A percentile compares a stretch with the other conserved stretches of the same genome.
Evolutionary conservation across 2,888 invertebrate genomes (phyloP).

Genomic region (Chalcis sispes): DNA sequence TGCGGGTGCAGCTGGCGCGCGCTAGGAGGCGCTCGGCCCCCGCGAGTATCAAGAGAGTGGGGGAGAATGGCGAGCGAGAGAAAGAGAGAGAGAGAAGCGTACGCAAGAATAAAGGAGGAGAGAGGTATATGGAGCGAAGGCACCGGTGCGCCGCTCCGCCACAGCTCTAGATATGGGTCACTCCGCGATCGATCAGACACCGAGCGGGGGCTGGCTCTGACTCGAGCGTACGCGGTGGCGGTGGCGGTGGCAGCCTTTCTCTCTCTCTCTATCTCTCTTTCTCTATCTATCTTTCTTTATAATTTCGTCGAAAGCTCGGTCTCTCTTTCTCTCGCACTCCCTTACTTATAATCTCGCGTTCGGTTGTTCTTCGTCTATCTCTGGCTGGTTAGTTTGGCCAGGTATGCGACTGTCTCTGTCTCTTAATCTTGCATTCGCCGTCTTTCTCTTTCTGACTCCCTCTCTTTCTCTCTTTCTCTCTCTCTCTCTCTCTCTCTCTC

Average conservation of each 20-base stretch:
- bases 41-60: not conserved
- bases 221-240: slow-evolving; percentile 55
- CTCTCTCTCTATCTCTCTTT: slow-evolving; percentile 33
- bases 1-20: not conserved
- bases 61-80: slow-evolving; percentile 2
- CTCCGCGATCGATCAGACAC: slow-evolving; percentile 73
- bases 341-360: slow-evolving; percentile 72
- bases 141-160: not conserved
- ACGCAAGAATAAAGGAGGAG: not conserved
- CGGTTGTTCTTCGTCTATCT: not conserved
- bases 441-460: not conserved
- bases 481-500: slow-evolving; percentile 14
- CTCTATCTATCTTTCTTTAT: not conserved
- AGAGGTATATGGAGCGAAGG: not conserved
- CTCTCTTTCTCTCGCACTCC: slow-evolving; percentile 77
- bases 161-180: slow-evolving; percentile 73
- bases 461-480: not conserved
- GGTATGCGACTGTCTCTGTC: no score
- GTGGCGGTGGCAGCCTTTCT: slow-evolving; percentile 67
- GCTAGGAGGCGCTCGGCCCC: not conserved
- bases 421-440: slow-evolving; percentile 4
- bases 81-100: slow-evolving; percentile 18
- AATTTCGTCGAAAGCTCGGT: not conserved
- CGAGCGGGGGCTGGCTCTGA: not conserved
- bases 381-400: not conserved